Evolutionary conservation across 1,140 invertebrate species (phyloP), one percentile per base, ranked within the genome.

Genomic region (Pristionchus pacificus): DNA sequence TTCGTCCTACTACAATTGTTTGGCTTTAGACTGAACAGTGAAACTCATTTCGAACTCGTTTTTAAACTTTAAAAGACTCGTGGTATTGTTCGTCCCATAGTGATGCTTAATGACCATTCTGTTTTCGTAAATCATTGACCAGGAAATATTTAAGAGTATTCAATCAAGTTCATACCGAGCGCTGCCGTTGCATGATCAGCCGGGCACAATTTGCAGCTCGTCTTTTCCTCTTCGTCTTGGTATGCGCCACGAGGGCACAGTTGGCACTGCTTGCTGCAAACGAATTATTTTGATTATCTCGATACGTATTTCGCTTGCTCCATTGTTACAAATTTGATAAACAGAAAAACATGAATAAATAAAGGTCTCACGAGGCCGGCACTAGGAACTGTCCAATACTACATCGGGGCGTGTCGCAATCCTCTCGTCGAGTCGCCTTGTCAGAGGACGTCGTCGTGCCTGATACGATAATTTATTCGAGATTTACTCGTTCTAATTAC

Each of bases 231-330:
- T 78, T 94, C 90, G 3, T 93, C 89, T 84, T 97, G 95, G 83
- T 95, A 98, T 61, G 89, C 93, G 71, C 93, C 93, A 80, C 93
- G 91, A 61, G 92, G 91, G 84, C 95, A 98, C 57, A 90, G 87
- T 28, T 91, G 86, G 83, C 95, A 98, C 71, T 89, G 89, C 82
- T 93, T 93, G 13, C 78, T 80, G 63, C 33, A 79, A 75, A 60
- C 31, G n/a, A 38, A 78, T 25, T 13, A 14, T 60, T 61, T 70
- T 62, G n/a, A 33, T n/a, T n/a, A n/a, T n/a, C n/a, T 32, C 1
- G 10, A 33, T 19, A 30, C 38, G 31, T 33, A 19, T 0, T 33
- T 32, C 25, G 1, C 19, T 49, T 49, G 38, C 38, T 10, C 6
- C 38, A 6, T 49, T 49, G 6, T 49, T 6, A 6, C 38, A n/a